Evolutionary conservation across 2,113 vertebrate genomes (phyloP).

Genomic region (Nannobrachium achirus): DNA sequence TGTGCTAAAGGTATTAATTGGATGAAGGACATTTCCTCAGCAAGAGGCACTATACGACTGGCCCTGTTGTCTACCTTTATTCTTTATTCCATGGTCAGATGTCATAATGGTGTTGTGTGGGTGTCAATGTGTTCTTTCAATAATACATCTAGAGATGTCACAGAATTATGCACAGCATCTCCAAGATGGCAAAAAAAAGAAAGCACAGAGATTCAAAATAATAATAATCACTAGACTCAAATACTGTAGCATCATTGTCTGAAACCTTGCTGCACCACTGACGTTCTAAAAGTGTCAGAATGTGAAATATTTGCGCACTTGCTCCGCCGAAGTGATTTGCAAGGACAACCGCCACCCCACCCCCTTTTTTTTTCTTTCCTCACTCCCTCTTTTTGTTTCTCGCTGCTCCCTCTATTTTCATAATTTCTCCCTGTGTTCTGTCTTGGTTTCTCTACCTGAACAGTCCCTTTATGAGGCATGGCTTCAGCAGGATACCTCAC

Average conservation of each 20-base stretch:
- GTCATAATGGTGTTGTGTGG: slow-evolving; percentile 47
- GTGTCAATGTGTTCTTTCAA: slow-evolving; percentile 58
- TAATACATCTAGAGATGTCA: slow-evolving; percentile 65
- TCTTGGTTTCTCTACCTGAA: neutral
- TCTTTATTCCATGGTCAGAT: slow-evolving; percentile 17
- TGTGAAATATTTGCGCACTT: slow-evolving; percentile 16
- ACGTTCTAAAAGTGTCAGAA: neutral
- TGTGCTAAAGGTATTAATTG: no score
- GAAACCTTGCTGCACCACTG: neutral
- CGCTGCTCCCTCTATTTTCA: neutral
- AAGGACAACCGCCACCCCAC: neutral
- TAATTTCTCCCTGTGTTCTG: no score
- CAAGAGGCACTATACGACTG: no score
- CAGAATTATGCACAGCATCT: slow-evolving; percentile 48
- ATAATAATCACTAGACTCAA: neutral
- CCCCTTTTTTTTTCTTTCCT: no score
- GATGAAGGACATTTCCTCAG: no score
- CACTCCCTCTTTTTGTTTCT: neutral
- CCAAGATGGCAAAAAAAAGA: slow-evolving; percentile 40
- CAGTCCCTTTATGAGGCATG: neutral
- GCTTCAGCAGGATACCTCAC: no score
- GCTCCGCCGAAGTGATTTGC: neutral
- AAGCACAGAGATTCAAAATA: slow-evolving; percentile 13
- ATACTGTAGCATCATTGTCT: neutral
- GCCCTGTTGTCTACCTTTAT: neutral